Evolutionary conservation across 2,888 invertebrate genomes (phyloP).

Genomic region (Drepana falcataria): DNA sequence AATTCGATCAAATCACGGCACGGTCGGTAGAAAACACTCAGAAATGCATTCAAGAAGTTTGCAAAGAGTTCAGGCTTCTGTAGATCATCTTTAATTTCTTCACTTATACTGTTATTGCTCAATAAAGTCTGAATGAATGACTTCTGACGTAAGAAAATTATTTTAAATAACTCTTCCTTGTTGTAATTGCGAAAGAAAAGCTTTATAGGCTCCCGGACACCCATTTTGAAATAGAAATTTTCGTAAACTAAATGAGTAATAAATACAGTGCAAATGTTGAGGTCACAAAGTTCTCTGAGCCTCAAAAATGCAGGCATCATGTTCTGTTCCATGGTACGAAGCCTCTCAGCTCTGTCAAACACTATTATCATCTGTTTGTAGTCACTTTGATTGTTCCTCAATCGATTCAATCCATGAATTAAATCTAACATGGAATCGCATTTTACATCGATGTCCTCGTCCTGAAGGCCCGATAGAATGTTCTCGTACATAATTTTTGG

Average conservation of each 20-base stretch:
- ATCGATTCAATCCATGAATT: slow-evolving; percentile 63
- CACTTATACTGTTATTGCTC: slow-evolving; percentile 38
- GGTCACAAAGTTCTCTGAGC: slow-evolving; percentile 84
- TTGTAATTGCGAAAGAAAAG: slow-evolving; percentile 90
- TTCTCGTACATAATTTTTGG: slow-evolving; percentile 87
- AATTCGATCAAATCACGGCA: slow-evolving; percentile 93
- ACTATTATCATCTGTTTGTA: slow-evolving; percentile 80
- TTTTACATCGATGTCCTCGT: slow-evolving; percentile 62
- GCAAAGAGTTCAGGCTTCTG: slow-evolving; percentile 81
- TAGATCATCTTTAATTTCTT: slow-evolving; percentile 45
- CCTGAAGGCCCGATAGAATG: slow-evolving; percentile 80
- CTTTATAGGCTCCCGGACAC: slow-evolving; percentile 83
- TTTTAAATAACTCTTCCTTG: slow-evolving; percentile 81
- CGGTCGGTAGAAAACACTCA: slow-evolving; percentile 90
- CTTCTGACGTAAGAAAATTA: slow-evolving; percentile 59
- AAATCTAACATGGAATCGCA: slow-evolving; percentile 86
- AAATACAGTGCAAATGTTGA: slow-evolving; percentile 87
- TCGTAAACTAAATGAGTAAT: slow-evolving; percentile 89
- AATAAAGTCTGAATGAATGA: slow-evolving; percentile 49
- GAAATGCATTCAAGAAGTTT: slow-evolving; percentile 88
- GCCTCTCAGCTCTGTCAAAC: slow-evolving; percentile 89
- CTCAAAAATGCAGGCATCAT: slow-evolving; percentile 85
- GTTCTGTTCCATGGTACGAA: slow-evolving; percentile 86
- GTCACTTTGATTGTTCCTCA: slow-evolving; percentile 35
- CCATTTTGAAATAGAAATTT: slow-evolving; percentile 85